phyloP scores from a whole-genome alignment of 1,140 invertebrate species.

The Drosophila dunni region DNA sequence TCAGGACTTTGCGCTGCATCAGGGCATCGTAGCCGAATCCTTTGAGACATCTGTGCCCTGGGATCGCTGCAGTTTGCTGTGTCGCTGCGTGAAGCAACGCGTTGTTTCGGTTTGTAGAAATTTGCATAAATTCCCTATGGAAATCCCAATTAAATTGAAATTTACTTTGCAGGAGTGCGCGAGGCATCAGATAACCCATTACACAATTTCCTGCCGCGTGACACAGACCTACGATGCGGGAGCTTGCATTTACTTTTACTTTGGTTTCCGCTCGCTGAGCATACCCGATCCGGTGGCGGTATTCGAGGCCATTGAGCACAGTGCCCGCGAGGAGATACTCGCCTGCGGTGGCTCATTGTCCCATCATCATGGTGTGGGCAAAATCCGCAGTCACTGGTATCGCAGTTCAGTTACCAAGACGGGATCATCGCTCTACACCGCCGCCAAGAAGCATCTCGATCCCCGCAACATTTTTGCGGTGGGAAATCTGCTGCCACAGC shows the following conservation, averaged over 20 bases:
- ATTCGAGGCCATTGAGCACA: constrained; percentile 93
- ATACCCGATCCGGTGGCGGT: constrained; percentile 90
- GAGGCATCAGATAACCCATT: constrained; percentile 87
- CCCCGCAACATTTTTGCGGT: constrained; percentile 97
- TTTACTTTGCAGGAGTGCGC: constrained; percentile 88
- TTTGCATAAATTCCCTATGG: not conserved
- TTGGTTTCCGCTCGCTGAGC: constrained; percentile 94
- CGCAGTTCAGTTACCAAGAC: constrained; percentile 89
- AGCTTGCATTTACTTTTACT: constrained; percentile 99
- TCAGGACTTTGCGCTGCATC: constrained; percentile 96
- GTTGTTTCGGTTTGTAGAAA: constrained; percentile 85
- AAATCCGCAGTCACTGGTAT: constrained; percentile 95
- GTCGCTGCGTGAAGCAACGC: constrained; percentile 94
- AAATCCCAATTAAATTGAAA: too few species aligned
- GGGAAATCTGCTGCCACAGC: constrained; percentile 88
- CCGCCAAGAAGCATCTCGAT: constrained; percentile 94
- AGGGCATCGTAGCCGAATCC: constrained; percentile 95
- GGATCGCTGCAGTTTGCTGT: constrained; percentile 94
- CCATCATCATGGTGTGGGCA: constrained; percentile 98
- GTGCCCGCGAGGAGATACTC: constrained; percentile 96
- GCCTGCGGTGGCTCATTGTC: constrained; percentile 96
- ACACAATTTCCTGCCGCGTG: constrained; percentile 92
- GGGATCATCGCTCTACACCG: constrained; percentile 90
- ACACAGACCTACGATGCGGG: constrained; percentile 98
- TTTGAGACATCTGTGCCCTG: constrained; percentile 99